These are phyloP conservation scores for Alethe castanea DNA, from an alignment of 2,113 vertebrate species.

Conservation along the genomic window DNA sequence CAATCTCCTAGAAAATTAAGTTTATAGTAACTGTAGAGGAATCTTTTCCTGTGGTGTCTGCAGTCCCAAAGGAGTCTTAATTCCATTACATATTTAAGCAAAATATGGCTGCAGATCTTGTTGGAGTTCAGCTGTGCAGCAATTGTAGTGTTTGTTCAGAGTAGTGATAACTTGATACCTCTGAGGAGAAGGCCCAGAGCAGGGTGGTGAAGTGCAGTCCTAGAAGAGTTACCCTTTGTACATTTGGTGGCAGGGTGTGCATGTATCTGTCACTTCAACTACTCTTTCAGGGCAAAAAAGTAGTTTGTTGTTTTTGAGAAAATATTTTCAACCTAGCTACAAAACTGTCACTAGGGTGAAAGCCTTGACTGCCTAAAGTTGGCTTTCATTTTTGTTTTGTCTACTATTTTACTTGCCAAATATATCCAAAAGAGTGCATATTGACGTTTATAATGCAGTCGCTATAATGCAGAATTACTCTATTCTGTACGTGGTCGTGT, in stretches of 20 bases:
- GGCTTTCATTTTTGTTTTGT: not conserved
- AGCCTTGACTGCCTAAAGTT: not conserved
- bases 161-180: not conserved
- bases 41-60: not conserved
- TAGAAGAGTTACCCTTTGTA: not conserved
- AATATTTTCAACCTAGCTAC: not conserved
- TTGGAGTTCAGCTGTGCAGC: not conserved
- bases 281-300: not conserved
- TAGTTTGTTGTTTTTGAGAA: not conserved
- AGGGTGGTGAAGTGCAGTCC: not conserved
- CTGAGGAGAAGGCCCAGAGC: not conserved
- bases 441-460: not conserved
- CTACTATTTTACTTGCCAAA: not conserved
- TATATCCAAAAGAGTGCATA: not conserved
- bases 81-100: not conserved
- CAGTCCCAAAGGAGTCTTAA: not conserved
- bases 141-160: not conserved
- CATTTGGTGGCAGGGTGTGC: not conserved
- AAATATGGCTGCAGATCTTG: not conserved
- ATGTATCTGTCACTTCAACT: not conserved
- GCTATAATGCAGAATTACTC: not conserved
- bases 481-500: accelerated
- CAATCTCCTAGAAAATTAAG: not conserved
- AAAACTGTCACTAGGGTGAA: not conserved
- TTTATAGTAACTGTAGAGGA: not conserved